Conservation (phyloP, 2,113 vertebrate species). For the Archilochus colubris region DNA sequence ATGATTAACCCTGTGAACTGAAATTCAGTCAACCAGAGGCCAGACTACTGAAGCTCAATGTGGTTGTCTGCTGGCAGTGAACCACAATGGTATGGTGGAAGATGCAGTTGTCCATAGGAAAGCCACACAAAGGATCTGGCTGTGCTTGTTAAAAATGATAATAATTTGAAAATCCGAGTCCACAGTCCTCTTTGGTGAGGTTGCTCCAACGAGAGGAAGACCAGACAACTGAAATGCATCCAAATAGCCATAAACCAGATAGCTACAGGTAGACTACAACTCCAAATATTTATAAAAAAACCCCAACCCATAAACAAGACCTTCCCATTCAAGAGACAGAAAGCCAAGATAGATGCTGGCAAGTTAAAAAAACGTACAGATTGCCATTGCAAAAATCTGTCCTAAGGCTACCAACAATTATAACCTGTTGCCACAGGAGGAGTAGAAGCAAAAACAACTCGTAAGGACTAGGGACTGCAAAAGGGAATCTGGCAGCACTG, state of each 20-base stretch:
- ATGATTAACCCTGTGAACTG: constrained; percentile 1
- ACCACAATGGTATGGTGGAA: not conserved
- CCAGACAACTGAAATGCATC: not conserved
- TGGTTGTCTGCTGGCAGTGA: not conserved
- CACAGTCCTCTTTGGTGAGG: not conserved
- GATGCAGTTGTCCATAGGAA: not conserved
- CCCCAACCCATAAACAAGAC: not conserved
- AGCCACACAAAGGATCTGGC: not conserved
- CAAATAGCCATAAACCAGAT: not conserved
- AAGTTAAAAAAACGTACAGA: not conserved
- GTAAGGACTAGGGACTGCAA: not conserved
- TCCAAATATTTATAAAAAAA: not conserved
- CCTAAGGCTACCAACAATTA: not conserved
- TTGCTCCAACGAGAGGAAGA: not conserved
- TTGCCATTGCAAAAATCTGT: not conserved
- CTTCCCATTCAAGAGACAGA: not conserved
- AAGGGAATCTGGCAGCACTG: not conserved
- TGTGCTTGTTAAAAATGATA: not conserved
- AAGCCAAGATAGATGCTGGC: not conserved
- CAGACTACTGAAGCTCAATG: not conserved
- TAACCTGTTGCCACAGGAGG: constrained; percentile 15
- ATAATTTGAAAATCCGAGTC: not conserved
- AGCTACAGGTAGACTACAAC: not conserved
- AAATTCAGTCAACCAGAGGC: not conserved
- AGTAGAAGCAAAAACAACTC: not conserved